Evolutionary conservation across 1,140 invertebrate genomes (phyloP).

Genomic region (Zaprionus ghesquierei): DNA sequence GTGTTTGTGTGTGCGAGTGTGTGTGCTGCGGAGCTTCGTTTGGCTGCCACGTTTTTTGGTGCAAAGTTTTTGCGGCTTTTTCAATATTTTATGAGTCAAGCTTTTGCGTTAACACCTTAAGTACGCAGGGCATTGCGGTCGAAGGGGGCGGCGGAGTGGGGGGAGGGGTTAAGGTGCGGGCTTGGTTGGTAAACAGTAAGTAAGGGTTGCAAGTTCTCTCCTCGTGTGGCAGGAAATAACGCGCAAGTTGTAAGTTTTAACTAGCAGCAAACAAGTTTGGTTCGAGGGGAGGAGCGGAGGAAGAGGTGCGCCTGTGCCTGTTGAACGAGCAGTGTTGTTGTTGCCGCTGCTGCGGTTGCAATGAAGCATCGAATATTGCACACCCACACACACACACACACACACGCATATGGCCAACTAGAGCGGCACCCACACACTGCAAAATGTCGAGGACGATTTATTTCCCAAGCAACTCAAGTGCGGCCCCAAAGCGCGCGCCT

Average conservation of each 20-base stretch:
- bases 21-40: slow-evolving; percentile 11
- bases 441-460: slow-evolving; percentile 68
- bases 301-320: slow-evolving; percentile 31
- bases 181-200: not conserved
- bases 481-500: slow-evolving; percentile 29
- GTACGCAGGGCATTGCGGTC: slow-evolving; percentile 76
- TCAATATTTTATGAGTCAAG: slow-evolving; percentile 82
- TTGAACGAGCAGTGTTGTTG: slow-evolving; percentile 54
- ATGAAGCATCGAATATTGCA: slow-evolving; percentile 77
- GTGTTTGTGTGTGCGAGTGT: slow-evolving; percentile 13
- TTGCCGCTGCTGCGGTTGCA: slow-evolving; percentile 65
- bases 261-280: slow-evolving; percentile 62
- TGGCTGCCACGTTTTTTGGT: slow-evolving; percentile 60
- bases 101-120: slow-evolving; percentile 81
- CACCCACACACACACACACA: slow-evolving; percentile 26
- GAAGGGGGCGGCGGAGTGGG: not conserved
- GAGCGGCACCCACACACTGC: slow-evolving; percentile 24
- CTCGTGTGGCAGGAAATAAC: slow-evolving; percentile 77
- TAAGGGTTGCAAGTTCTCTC: slow-evolving; percentile 26
- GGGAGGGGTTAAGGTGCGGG: not conserved
- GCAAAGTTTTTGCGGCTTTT: slow-evolving; percentile 82
- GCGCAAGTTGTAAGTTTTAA: slow-evolving; percentile 79
- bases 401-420: not conserved
- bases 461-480: slow-evolving; percentile 73
- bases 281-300: not conserved